These are phyloP conservation scores for Xiphophorus maculatus DNA, from an alignment of 2,113 vertebrate species.

Conservation along the genomic window DNA sequence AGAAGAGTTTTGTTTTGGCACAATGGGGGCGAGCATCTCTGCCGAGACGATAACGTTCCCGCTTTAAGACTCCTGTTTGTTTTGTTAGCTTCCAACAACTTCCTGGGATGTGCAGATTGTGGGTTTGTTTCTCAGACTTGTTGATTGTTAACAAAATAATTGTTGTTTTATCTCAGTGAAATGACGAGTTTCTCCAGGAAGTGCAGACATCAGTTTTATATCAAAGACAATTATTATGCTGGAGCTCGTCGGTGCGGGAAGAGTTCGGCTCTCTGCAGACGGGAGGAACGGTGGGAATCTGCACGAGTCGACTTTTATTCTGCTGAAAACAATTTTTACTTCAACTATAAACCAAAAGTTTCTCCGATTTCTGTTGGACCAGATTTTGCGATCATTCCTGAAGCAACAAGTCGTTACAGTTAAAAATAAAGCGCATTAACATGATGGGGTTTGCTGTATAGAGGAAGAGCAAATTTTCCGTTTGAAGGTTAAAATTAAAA, in stretches of 20 bases:
- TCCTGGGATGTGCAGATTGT: slow-evolving; percentile 58
- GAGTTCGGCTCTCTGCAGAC: neutral
- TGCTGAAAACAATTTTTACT: too few relatives aligned
- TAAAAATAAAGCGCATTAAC: too few relatives aligned
- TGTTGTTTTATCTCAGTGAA: slow-evolving; percentile 63
- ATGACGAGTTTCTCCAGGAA: slow-evolving; percentile 62
- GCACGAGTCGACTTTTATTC: too few relatives aligned
- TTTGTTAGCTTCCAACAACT: slow-evolving; percentile 59
- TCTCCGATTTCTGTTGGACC: too few relatives aligned
- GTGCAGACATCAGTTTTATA: slow-evolving; percentile 31
- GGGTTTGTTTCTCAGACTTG: slow-evolving; percentile 48
- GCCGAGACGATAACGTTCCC: slow-evolving; percentile 41
- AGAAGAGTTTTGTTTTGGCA: slow-evolving; percentile 73
- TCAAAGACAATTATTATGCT: slow-evolving; percentile 4
- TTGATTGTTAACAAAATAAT: slow-evolving; percentile 68
- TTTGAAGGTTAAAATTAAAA: too few relatives aligned
- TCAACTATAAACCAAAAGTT: too few relatives aligned
- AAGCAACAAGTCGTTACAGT: too few relatives aligned
- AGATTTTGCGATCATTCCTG: too few relatives aligned
- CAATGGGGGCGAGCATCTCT: slow-evolving; percentile 56
- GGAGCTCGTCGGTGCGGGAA: slow-evolving; percentile 3
- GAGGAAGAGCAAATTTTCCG: too few relatives aligned
- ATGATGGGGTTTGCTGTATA: too few relatives aligned
- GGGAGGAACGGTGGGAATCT: neutral
- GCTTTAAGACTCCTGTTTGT: slow-evolving; percentile 49